A percentile compares a stretch with the other conserved stretches of the same genome.
These are phyloP conservation scores for Zaprionus inermis DNA, from an alignment of 1,140 invertebrate genomes.

Conservation along the genomic window DNA sequence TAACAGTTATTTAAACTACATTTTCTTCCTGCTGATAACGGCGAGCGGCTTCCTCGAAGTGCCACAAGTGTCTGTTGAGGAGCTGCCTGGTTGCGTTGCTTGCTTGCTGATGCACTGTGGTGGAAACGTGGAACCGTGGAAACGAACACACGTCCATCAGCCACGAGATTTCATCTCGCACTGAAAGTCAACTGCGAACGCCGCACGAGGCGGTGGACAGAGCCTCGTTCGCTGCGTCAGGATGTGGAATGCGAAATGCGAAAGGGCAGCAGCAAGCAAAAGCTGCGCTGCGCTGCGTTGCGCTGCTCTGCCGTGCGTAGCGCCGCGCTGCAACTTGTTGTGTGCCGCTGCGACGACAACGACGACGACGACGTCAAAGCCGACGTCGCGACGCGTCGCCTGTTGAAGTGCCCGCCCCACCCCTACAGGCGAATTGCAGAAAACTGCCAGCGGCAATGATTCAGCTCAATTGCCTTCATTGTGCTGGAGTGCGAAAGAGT, in stretches of 20 bases:
- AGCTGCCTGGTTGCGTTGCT: conserved; percentile 20
- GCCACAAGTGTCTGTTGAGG: conserved; percentile 42
- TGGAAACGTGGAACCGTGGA: conserved; percentile 61
- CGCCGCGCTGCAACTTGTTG: conserved; percentile 69
- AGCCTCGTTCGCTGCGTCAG: conserved; percentile 58
- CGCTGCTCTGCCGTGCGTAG: conserved; percentile 1
- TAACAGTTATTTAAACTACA: conserved; percentile 40
- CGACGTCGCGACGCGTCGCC: conserved; percentile 31
- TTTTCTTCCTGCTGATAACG: conserved; percentile 27
- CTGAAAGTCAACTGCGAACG: conserved; percentile 62
- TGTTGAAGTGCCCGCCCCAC: conserved; percentile 40
- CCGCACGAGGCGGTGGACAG: conserved; percentile 65
- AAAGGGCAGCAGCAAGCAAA: conserved; percentile 35
- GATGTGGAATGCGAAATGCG: conserved; percentile 51
- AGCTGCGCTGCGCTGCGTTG: conserved; percentile 28
- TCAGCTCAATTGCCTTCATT: conserved; percentile 81
- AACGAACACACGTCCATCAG: conserved; percentile 83
- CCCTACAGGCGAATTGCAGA: conserved; percentile 51
- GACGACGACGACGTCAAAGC: conserved; percentile 1
- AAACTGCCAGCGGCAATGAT: conserved; percentile 77
- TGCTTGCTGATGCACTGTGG: conserved; percentile 27
- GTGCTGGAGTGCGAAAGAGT: conserved; percentile 10
- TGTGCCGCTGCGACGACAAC: conserved; percentile 34
- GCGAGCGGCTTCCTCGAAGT: conserved; percentile 23
- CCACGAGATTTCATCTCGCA: conserved; percentile 84